Base-by-base conservation (phyloP, 2,888 invertebrate genomes). In the Metopia argyrocephala region DNA sequence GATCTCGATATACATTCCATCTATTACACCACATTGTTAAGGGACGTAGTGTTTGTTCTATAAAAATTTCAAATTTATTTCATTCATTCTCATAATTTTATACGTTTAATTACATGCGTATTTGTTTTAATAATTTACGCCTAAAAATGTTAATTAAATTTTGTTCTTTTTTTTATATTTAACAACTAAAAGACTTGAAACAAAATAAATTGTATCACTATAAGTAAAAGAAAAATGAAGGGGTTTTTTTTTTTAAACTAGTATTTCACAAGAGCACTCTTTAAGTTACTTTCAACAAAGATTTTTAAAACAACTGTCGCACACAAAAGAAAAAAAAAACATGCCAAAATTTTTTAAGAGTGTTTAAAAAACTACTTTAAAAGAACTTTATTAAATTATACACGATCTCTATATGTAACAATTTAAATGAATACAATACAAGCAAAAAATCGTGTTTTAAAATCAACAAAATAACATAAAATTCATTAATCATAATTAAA, bases 121-220 rank as follows among this genome's bases (percentile, higher is more conserved):
- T 83, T 15, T 78, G 66, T 66, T 85, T 69, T 78, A 84, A 83
- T 85, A 78, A 83, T 78, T 84, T 85, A 87, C 86, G 87, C 86
- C 66, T 84, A 76, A 86, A 85, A 87, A 85, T 87, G 87, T 87
- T 87, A 86, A 87, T 87, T 87, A 87, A 86, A 87, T 76, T 57
- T 59, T 64, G 45, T 71, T 79, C n/a, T 79, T 48, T 74, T 45
- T 62, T 50, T 21, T 9, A 23, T 27, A 56, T 27, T 38, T 46
- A 65, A 64, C 65, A 70, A 75, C 28, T 74, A 68, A 62, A 74
- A 78, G 70, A 69, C 78, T 78, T 75, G 28, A 57, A 54, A 31
- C n/a, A 65, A 56, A 71, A 59, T 20, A 25, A 52, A 28, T n/a
- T 79, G 52, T 66, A 73, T 76, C 45, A 65, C 48, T 65, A 62